Conservation (phyloP, 1,140 invertebrate genomes). For the Drosophila micromelanica region DNA sequence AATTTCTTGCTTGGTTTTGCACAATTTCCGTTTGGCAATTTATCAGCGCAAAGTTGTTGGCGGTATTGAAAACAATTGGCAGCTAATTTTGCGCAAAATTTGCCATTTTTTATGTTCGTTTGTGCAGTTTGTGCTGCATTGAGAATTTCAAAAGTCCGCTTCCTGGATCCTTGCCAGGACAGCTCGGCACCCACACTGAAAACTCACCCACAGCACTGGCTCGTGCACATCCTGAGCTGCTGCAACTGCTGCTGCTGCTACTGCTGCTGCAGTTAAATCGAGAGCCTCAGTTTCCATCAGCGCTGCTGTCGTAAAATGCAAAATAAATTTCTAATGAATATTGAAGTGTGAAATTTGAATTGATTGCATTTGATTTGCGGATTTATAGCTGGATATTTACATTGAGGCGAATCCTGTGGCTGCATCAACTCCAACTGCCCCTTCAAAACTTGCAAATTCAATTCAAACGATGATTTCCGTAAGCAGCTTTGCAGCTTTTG, state of each 20-base stretch:
- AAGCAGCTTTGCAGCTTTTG: conserved; percentile 12
- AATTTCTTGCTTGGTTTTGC: conserved; percentile 76
- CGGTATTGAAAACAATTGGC: conserved; percentile 75
- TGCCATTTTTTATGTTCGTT: conserved; percentile 63
- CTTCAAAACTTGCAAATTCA: conserved; percentile 8
- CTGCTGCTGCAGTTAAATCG: conserved; percentile 14
- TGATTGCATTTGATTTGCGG: conserved; percentile 81
- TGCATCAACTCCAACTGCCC: background rate
- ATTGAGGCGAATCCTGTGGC: conserved; percentile 45
- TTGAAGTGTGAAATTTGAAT: conserved; percentile 83
- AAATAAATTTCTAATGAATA: conserved; percentile 83
- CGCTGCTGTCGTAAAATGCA: conserved; percentile 68
- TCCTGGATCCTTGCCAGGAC: conserved; percentile 47
- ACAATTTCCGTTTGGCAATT: conserved; percentile 75
- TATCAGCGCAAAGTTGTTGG: conserved; percentile 72
- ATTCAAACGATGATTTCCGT: conserved; percentile 15
- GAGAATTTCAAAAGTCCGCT: conserved; percentile 22
- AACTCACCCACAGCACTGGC: background rate
- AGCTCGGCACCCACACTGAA: background rate
- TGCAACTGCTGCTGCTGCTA: background rate
- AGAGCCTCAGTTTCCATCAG: conserved; percentile 34
- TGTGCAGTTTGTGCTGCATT: conserved; percentile 27
- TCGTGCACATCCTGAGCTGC: conserved; percentile 8
- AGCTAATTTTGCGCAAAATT: conserved; percentile 81
- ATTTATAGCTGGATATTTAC: conserved; percentile 75